Percentiles rank a stretch among this genome's conserved stretches.
Evolutionary conservation across 2,113 vertebrate species (phyloP).

Genomic region (Leptobrachium leishanense): DNA sequence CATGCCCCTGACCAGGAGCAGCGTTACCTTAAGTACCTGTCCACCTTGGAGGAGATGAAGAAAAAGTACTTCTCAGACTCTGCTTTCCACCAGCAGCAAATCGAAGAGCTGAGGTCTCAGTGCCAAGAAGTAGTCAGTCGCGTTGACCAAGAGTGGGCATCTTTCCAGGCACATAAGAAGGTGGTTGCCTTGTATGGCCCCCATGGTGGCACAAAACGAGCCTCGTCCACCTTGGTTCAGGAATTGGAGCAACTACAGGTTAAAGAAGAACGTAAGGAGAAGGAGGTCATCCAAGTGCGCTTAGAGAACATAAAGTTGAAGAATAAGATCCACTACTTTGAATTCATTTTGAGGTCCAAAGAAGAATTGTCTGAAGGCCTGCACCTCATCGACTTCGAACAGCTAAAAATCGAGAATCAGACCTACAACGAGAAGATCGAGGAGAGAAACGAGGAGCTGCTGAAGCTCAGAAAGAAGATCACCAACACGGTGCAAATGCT

Average conservation of each 20-base stretch:
- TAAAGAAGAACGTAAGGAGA: slow-evolving; percentile 64
- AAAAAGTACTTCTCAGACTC: slow-evolving; percentile 38
- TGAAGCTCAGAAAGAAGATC: slow-evolving; percentile 68
- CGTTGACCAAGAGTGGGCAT: slow-evolving; percentile 65
- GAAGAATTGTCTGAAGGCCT: slow-evolving; percentile 58
- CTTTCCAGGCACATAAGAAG: slow-evolving; percentile 62
- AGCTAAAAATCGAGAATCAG: slow-evolving; percentile 73
- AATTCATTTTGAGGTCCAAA: slow-evolving; percentile 57
- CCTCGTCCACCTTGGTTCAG: slow-evolving; percentile 50
- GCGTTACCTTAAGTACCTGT: slow-evolving; percentile 58
- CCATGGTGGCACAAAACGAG: slow-evolving; percentile 48
- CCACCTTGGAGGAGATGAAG: slow-evolving; percentile 62
- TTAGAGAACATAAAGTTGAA: slow-evolving; percentile 73
- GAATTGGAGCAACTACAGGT: slow-evolving; percentile 61
- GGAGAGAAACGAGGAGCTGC: slow-evolving; percentile 65
- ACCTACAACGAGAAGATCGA: slow-evolving; percentile 63
- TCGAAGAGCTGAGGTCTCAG: slow-evolving; percentile 51
- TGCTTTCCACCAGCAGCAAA: slow-evolving; percentile 53
- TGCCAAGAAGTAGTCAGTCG: slow-evolving; percentile 55
- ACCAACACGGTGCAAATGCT: slow-evolving; percentile 63
- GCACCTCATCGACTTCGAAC: slow-evolving; percentile 66
- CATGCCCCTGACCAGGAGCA: slow-evolving; percentile 57
- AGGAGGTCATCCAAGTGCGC: slow-evolving; percentile 55
- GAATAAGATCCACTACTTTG: slow-evolving; percentile 61
- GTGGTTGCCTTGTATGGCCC: slow-evolving; percentile 59